Evolutionary conservation across 64 coral and sea anemone genomes (phyloP).

Genomic region (Anthopleura sola): DNA sequence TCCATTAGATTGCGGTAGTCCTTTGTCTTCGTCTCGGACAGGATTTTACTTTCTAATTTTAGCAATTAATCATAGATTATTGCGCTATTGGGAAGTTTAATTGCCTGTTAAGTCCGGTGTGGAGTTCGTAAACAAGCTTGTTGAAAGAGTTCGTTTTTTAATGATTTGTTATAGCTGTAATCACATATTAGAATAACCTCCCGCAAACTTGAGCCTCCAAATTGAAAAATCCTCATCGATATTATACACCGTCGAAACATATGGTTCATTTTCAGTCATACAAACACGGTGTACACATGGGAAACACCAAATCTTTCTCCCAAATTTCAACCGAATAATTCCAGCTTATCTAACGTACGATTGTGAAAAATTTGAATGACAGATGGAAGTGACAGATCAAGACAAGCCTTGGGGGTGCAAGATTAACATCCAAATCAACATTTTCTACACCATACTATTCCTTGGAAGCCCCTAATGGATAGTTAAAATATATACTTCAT

Average conservation of each 20-base stretch:
- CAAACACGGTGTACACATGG: not conserved
- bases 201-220: not conserved
- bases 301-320: not conserved
- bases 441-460: not conserved
- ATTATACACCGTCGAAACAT: not conserved
- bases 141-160: conserved; percentile 9
- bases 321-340: not conserved
- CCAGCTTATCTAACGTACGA: not conserved
- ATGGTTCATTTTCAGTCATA: not conserved
- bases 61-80: conserved; percentile 27
- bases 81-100: conserved; percentile 15
- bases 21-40: not conserved
- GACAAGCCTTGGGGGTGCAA: conserved; percentile 16
- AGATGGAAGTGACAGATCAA: not conserved
- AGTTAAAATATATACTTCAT: not conserved
- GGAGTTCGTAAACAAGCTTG: conserved; percentile 6
- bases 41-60: conserved; percentile 24
- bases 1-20: not conserved
- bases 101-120: conserved; percentile 27
- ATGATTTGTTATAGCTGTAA: conserved; percentile 27
- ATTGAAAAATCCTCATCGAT: not conserved
- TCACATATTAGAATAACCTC: conserved; percentile 1
- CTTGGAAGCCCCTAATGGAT: not conserved
- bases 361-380: not conserved
- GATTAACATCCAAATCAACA: conserved; percentile 15